Base-by-base conservation (phyloP, 2,113 vertebrate genomes). In the Pelecanoides urinatrix region DNA sequence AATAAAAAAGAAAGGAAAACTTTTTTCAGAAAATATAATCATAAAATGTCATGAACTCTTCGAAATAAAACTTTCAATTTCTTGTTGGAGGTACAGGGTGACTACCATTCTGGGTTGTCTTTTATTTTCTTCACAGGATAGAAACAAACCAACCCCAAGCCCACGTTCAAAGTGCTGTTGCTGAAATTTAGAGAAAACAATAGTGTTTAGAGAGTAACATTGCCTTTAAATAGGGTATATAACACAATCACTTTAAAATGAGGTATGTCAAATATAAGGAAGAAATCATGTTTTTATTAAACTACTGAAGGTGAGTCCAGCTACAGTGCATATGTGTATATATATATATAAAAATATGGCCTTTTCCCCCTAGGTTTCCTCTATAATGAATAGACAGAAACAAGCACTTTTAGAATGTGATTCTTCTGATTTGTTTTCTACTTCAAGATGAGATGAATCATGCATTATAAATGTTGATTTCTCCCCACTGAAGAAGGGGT, bases 311-410 rank as follows among this genome's bases (percentile, higher is more conserved):
- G 5, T 7, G 10, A 71, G 9, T 74, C 53, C 65, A 81, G 6
- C 29, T 68, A 40, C 16, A 40, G 20, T 23, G 13, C 4, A n/a
- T n/a, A n/a, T n/a, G 0, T 36, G 13, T 32, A 7, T 59, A 12
- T 50, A 3, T 14, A 1, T 4, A 32, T 12, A 1, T 5, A 6
- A 15, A 47, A 45, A 13, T 4, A 32, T 15, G 6, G 1, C 5
- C 5, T 82, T 73, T 73, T 52, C 9, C 12, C 10, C 7, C 1
- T 26, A n/a, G 5, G 10, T 4, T 70, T 81, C 36, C 20, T 74
- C 19, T n/a, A 2, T 25, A 74, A 34, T n/a, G 20, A 70, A 74
- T 36, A 5, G 5, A 58, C 4, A 90, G 15, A 85, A 88, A 17
- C 2, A 56, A 65, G 18, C 15, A 19, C 4, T 85, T 92, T 44